Conservation (phyloP, 2,797 vertebrate genomes). For the Typhlichthys eigenmanni region DNA sequence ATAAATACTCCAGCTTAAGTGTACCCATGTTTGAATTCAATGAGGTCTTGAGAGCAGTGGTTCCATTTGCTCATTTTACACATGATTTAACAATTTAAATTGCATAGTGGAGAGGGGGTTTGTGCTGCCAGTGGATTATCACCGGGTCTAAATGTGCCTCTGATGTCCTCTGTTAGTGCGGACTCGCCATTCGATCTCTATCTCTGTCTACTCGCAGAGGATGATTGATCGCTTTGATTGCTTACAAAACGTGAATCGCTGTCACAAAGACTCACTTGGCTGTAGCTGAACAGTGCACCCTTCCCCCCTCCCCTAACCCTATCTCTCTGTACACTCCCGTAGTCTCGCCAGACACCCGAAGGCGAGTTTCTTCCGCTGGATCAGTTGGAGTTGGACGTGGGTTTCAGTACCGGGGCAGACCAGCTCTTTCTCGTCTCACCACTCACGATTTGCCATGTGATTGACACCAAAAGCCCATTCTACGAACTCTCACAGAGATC, state of each 20-base stretch:
- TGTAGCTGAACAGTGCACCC: conserved; percentile 38
- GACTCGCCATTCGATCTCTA: conserved; percentile 9
- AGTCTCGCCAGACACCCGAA: conserved; percentile 99
- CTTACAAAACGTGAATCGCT: conserved; percentile 61
- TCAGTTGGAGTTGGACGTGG: conserved; percentile 98
- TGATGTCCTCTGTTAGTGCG: conserved; percentile 15
- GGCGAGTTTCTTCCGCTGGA: conserved; percentile 98
- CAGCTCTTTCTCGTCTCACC: conserved; percentile 99
- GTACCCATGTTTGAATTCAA: background rate
- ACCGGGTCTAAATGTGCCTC: conserved; percentile 13
- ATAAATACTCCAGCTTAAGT: background rate
- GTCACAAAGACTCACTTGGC: conserved; percentile 41
- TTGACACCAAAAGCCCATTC: conserved; percentile 98
- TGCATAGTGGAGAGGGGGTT: background rate
- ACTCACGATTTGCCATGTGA: conserved; percentile 98
- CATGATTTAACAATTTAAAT: background rate
- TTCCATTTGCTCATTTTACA: background rate
- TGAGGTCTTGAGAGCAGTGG: background rate
- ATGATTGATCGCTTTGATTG: conserved; percentile 65
- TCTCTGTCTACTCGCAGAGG: conserved; percentile 18
- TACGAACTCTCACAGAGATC: conserved; percentile 97
- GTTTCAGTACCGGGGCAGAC: conserved; percentile 97
- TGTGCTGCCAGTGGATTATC: conserved; percentile 5
- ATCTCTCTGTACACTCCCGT: conserved; percentile 61
- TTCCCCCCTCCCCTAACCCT: conserved; percentile 46